These are phyloP conservation scores for Polyergus mexicanus DNA, from an alignment of 1,140 invertebrate species.

Conservation along the genomic window DNA sequence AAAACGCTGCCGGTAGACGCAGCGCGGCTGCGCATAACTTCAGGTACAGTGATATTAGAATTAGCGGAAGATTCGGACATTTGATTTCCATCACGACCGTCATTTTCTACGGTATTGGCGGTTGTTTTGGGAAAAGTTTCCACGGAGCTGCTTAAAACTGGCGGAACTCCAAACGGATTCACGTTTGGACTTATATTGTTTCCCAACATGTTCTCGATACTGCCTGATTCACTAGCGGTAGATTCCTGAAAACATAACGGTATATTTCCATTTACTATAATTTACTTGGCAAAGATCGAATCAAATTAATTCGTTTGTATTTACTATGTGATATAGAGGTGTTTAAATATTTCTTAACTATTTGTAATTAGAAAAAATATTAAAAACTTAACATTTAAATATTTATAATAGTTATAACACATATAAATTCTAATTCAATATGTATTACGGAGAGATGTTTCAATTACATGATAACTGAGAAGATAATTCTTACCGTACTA, in stretches of 20 bases:
- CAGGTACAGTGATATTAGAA: conserved; percentile 78
- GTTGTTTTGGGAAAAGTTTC: conserved; percentile 79
- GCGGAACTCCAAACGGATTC: conserved; percentile 73
- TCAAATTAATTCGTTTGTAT: neutral
- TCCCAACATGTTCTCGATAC: conserved; percentile 80
- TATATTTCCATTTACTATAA: conserved; percentile 10
- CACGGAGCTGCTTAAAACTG: conserved; percentile 78
- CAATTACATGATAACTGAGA: neutral
- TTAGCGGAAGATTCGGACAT: conserved; percentile 56
- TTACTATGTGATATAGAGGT: neutral
- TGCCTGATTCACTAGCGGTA: conserved; percentile 81
- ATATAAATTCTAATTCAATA: neutral
- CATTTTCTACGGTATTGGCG: conserved; percentile 53
- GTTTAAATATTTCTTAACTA: conserved; percentile 5
- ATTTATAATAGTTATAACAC: neutral
- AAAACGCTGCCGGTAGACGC: conserved; percentile 85
- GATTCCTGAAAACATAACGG: conserved; percentile 79
- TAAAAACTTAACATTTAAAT: neutral
- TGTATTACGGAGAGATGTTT: neutral
- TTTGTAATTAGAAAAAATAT: neutral
- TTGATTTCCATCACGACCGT: conserved; percentile 64
- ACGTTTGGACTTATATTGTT: conserved; percentile 71
- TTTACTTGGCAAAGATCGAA: neutral
- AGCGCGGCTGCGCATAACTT: conserved; percentile 85
- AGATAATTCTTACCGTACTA: conserved; percentile 77